phyloP scores from a whole-genome alignment of 2,797 vertebrate species.

The Hylomyscus alleni region DNA sequence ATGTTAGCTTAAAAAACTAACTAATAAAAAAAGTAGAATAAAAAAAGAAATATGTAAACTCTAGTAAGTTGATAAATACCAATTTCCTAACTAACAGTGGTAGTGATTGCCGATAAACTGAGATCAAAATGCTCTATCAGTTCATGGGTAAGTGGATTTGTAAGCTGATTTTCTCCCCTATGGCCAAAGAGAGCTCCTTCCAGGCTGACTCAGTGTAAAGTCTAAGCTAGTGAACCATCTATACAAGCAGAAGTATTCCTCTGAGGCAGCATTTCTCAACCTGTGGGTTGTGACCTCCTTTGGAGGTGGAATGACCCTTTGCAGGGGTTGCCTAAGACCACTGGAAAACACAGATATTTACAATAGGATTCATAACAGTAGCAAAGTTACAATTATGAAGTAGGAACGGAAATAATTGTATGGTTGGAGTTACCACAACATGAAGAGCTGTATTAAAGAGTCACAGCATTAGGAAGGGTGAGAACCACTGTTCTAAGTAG shows the following conservation, averaged over 20 bases:
- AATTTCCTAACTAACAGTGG: conserved; percentile 1
- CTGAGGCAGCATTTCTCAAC: not conserved
- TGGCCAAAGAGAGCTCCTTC: not conserved
- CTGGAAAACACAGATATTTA: not conserved
- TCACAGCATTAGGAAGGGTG: not conserved
- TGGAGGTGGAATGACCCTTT: not conserved
- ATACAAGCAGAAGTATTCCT: not conserved
- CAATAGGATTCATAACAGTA: not conserved
- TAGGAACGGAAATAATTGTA: not conserved
- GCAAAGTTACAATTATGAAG: not conserved
- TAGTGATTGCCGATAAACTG: not conserved
- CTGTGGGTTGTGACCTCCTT: not conserved
- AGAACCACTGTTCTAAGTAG: not conserved
- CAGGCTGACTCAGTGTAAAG: not conserved
- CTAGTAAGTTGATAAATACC: not conserved
- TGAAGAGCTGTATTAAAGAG: not conserved
- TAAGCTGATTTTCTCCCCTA: not conserved
- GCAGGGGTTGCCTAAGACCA: not conserved
- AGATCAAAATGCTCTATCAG: not conserved
- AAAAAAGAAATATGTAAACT: not conserved
- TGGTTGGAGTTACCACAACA: not conserved
- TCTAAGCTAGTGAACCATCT: not conserved
- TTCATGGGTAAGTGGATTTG: not conserved
- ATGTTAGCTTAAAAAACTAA: not conserved
- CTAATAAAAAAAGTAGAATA: not conserved